phyloP scores from a whole-genome alignment of 2,113 vertebrate genomes.

The Panurus biarmicus region DNA sequence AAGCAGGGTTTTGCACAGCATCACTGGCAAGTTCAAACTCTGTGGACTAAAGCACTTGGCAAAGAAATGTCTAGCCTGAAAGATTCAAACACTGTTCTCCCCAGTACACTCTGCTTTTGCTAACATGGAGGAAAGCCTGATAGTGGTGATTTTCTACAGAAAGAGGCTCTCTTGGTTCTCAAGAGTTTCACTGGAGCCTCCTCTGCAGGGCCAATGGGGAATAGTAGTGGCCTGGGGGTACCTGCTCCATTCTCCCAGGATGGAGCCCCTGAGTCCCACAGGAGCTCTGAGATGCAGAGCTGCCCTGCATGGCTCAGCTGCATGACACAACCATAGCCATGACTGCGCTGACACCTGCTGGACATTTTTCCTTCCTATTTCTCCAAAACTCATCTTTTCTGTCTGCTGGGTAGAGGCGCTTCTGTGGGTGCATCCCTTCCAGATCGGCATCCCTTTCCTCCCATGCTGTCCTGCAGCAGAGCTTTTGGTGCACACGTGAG shows the following conservation, averaged over 20 bases:
- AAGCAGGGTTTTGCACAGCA: background rate
- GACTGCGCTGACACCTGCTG: background rate
- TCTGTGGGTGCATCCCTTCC: background rate
- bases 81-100: background rate
- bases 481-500: background rate
- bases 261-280: background rate
- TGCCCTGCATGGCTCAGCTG: background rate
- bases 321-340: accelerated
- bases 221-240: background rate
- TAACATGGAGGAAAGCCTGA: background rate
- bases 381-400: background rate
- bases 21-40: background rate
- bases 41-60: background rate
- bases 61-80: background rate
- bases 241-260: background rate
- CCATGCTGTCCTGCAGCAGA: background rate
- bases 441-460: accelerated
- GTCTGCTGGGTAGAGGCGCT: background rate
- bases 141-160: background rate
- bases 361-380: background rate
- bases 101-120: background rate
- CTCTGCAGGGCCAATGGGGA: background rate
- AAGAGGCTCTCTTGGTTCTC: background rate
- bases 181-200: background rate
- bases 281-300: background rate